Evolutionary conservation across 1,140 invertebrate species (phyloP).

Genomic region (Rhagoletis zephyria): DNA sequence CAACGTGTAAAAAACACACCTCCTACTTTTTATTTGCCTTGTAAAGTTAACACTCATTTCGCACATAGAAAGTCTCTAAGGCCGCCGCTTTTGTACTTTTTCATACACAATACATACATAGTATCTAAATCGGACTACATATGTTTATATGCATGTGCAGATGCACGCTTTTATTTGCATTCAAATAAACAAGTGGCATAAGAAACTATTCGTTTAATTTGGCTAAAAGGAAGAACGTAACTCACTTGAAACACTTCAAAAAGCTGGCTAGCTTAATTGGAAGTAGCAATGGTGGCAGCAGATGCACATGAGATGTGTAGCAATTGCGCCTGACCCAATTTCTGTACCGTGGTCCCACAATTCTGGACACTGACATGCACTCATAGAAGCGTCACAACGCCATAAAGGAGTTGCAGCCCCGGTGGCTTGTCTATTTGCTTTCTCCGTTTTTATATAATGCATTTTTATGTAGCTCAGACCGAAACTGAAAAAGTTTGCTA

Average conservation of each 20-base stretch:
- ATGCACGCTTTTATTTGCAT: neutral
- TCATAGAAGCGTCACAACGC: neutral
- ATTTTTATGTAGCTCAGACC: neutral
- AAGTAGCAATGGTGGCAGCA: neutral
- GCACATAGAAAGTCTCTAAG: too few species aligned
- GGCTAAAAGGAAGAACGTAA: neutral
- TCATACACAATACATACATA: too few species aligned
- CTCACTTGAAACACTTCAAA: slow-evolving; percentile 41
- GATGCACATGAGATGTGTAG: neutral
- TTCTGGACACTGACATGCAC: slow-evolving; percentile 1
- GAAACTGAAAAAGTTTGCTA: neutral
- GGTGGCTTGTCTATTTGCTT: neutral
- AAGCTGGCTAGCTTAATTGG: slow-evolving; percentile 21
- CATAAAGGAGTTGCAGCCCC: neutral
- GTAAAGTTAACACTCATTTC: too few species aligned
- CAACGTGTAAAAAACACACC: too few species aligned
- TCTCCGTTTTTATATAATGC: neutral
- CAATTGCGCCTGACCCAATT: slow-evolving; percentile 20
- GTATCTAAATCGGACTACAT: neutral
- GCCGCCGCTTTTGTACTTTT: too few species aligned
- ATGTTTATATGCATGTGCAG: neutral
- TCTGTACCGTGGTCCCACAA: neutral
- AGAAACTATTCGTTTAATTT: slow-evolving; percentile 38
- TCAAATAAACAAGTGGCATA: neutral
- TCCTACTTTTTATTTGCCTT: too few species aligned